Conservation (phyloP, 2,797 vertebrate genomes). For the Sebastes variabilis region DNA sequence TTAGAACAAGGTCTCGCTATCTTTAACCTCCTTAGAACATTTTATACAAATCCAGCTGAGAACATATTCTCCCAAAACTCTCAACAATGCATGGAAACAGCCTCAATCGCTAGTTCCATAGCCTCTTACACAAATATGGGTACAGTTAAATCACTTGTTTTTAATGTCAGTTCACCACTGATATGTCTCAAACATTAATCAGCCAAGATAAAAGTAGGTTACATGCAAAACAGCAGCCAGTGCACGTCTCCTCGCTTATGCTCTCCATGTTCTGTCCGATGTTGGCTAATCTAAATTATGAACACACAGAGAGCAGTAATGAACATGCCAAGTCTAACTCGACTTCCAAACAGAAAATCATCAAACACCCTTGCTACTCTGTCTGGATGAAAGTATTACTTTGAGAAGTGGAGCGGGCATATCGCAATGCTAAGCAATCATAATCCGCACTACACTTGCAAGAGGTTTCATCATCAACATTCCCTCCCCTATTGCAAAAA, state of each 20-base stretch:
- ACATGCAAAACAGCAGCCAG: slow-evolving; percentile 42
- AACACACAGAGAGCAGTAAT: slow-evolving; percentile 63
- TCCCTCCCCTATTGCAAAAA: slow-evolving; percentile 73
- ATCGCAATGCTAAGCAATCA: slow-evolving; percentile 81
- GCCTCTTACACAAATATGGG: neutral
- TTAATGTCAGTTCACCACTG: slow-evolving; percentile 26
- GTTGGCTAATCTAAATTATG: slow-evolving; percentile 61
- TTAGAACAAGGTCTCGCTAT: slow-evolving; percentile 15
- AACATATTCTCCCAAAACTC: neutral
- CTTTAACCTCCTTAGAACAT: slow-evolving; percentile 23
- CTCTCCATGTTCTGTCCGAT: slow-evolving; percentile 41
- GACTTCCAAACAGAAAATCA: slow-evolving; percentile 69
- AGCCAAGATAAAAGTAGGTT: slow-evolving; percentile 62
- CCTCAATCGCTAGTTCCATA: slow-evolving; percentile 10
- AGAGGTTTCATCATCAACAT: slow-evolving; percentile 84
- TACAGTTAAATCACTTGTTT: slow-evolving; percentile 27
- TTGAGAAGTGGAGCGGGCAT: slow-evolving; percentile 76
- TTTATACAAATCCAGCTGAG: neutral
- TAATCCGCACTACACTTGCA: slow-evolving; percentile 82
- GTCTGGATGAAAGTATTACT: slow-evolving; percentile 76
- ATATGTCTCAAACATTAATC: slow-evolving; percentile 46
- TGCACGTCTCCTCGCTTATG: slow-evolving; percentile 1
- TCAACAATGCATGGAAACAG: neutral
- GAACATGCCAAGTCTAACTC: slow-evolving; percentile 66
- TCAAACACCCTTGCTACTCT: slow-evolving; percentile 66